Percentiles rank a stretch among this genome's conserved stretches.
These are phyloP conservation scores for Heliconius aoede DNA, from an alignment of 2,888 invertebrate species.

Conservation along the genomic window DNA sequence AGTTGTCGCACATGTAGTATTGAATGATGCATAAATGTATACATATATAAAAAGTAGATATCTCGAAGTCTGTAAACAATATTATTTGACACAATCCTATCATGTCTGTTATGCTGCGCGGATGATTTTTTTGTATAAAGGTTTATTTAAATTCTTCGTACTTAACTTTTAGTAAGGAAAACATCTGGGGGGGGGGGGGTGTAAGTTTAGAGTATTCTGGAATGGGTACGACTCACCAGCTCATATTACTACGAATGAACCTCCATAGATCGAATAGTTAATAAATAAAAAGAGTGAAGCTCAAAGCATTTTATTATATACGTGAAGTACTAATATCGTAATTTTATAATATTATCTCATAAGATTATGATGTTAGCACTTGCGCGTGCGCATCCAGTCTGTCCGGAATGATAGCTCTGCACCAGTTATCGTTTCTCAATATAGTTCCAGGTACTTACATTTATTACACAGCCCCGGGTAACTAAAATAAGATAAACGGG, in stretches of 20 bases:
- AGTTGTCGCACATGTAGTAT: neutral
- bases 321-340: neutral
- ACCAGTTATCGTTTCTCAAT: conserved; percentile 27
- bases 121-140: neutral
- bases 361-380: conserved; percentile 21
- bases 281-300: too few species aligned
- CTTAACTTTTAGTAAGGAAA: too few species aligned
- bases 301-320: neutral
- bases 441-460: conserved; percentile 28
- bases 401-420: conserved; percentile 28
- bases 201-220: too few species aligned
- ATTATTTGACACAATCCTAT: neutral
- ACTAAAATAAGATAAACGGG: conserved; percentile 16
- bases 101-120: too few species aligned
- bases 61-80: neutral
- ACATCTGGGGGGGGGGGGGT: too few species aligned
- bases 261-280: too few species aligned
- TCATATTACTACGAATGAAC: too few species aligned
- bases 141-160: neutral
- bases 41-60: neutral
- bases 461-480: conserved; percentile 14
- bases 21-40: neutral
- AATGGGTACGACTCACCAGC: too few species aligned
- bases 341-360: too few species aligned
- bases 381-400: conserved; percentile 29